These are phyloP conservation scores for Carabus problematicus DNA, from an alignment of 2,888 invertebrate species.

Conservation along the genomic window DNA sequence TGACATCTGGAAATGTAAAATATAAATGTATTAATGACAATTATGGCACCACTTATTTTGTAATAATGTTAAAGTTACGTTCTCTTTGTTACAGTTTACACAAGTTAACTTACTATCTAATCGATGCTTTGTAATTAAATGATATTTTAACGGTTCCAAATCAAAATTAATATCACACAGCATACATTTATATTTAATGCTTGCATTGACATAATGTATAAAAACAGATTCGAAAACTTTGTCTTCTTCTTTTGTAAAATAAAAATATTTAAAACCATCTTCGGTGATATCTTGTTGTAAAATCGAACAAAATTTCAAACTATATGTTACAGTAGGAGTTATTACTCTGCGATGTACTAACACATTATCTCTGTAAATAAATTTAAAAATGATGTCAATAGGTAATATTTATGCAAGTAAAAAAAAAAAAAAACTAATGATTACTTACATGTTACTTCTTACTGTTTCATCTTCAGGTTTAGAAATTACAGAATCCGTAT, in stretches of 20 bases:
- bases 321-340: constrained; percentile 10
- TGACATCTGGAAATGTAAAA: background rate
- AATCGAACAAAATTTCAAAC: constrained; percentile 11
- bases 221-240: background rate
- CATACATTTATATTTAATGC: constrained; percentile 42
- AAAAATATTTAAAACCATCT: constrained; percentile 19
- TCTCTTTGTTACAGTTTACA: constrained; percentile 41
- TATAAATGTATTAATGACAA: constrained; percentile 31
- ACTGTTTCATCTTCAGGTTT: too few relatives aligned
- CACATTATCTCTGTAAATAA: constrained; percentile 19
- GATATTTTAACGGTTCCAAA: constrained; percentile 24
- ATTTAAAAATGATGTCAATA: background rate
- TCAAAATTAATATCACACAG: constrained; percentile 33
- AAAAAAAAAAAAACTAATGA: too few relatives aligned
- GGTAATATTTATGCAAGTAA: too few relatives aligned
- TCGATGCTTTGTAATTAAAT: constrained; percentile 43
- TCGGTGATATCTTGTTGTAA: background rate
- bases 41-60: constrained; percentile 43
- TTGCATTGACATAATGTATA: constrained; percentile 33
- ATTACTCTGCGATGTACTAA: constrained; percentile 13
- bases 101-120: constrained; percentile 43
- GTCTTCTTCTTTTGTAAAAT: constrained; percentile 15
- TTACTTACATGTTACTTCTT: too few relatives aligned
- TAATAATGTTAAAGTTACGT: constrained; percentile 29
- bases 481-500: too few relatives aligned